Evolutionary conservation across 1,140 invertebrate genomes (phyloP).

Genomic region (Dinoponera quadriceps): DNA sequence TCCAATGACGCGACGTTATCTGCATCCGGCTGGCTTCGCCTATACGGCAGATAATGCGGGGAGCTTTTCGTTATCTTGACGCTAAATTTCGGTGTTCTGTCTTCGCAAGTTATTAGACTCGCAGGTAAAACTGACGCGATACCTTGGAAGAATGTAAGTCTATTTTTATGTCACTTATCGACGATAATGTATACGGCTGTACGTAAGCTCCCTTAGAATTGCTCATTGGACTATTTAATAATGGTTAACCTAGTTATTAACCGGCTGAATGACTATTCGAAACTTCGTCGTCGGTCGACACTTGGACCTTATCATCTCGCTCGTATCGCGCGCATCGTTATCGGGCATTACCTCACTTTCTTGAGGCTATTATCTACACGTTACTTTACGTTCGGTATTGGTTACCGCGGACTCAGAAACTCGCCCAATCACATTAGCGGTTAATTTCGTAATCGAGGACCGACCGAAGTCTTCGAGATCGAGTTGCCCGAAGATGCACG

Average conservation of each 20-base stretch:
- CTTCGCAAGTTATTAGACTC: not conserved
- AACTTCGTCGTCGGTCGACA: conserved; percentile 1
- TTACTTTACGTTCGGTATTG: not conserved
- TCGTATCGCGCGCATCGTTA: conserved; percentile 32
- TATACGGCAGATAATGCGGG: conserved; percentile 3
- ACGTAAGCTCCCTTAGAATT: not conserved
- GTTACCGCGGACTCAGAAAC: not conserved
- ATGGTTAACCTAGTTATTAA: not conserved
- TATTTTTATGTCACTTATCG: too few species aligned
- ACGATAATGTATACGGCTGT: not conserved
- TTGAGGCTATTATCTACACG: conserved; percentile 28
- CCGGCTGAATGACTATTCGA: not conserved
- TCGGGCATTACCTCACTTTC: conserved; percentile 48
- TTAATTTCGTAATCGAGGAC: too few species aligned
- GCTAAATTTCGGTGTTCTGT: not conserved
- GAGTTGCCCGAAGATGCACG: too few species aligned
- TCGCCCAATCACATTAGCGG: too few species aligned
- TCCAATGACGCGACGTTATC: too few species aligned
- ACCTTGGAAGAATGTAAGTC: not conserved
- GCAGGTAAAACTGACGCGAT: not conserved
- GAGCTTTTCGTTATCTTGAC: conserved; percentile 1
- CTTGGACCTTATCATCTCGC: conserved; percentile 27
- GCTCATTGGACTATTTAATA: not conserved
- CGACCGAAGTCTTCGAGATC: too few species aligned
- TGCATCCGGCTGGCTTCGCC: not conserved